Conservation (phyloP, 2,113 vertebrate genomes). For the Agapornis roseicollis region DNA sequence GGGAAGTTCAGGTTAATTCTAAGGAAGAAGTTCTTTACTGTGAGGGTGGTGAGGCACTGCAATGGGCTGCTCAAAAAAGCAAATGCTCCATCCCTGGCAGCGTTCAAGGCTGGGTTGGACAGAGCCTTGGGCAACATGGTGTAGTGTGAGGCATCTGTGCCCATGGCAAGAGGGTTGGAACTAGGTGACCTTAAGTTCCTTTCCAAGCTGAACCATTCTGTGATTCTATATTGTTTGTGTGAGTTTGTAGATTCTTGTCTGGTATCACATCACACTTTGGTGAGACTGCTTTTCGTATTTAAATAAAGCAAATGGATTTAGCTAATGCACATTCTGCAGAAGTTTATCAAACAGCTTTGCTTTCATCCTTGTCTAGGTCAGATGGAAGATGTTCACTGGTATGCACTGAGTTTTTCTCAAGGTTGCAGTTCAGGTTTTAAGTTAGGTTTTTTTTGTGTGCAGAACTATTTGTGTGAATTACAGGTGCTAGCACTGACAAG, state of each 20-base stretch:
- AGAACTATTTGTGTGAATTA: background rate
- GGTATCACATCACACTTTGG: background rate
- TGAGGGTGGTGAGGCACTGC: background rate
- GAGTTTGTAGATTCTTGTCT: background rate
- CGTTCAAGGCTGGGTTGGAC: background rate
- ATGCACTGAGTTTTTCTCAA: background rate
- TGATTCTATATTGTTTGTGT: background rate
- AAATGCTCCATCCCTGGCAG: background rate
- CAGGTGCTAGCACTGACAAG: background rate
- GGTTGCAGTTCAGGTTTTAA: background rate
- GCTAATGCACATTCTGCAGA: background rate
- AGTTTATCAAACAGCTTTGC: background rate
- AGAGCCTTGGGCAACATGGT: background rate
- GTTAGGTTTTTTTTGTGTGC: background rate
- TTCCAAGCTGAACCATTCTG: background rate
- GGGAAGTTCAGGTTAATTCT: background rate
- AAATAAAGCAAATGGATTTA: background rate
- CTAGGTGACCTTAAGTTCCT: background rate
- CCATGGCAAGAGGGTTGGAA: background rate
- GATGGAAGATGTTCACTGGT: background rate
- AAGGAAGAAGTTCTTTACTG: background rate
- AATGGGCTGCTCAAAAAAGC: background rate
- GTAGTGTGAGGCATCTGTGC: background rate
- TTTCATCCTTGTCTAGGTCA: background rate
- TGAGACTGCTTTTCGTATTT: background rate